Evolutionary conservation across 2,797 vertebrate genomes (phyloP), one percentile per base, ranked within the genome.

Genomic region (Pipistrellus kuhlii): DNA sequence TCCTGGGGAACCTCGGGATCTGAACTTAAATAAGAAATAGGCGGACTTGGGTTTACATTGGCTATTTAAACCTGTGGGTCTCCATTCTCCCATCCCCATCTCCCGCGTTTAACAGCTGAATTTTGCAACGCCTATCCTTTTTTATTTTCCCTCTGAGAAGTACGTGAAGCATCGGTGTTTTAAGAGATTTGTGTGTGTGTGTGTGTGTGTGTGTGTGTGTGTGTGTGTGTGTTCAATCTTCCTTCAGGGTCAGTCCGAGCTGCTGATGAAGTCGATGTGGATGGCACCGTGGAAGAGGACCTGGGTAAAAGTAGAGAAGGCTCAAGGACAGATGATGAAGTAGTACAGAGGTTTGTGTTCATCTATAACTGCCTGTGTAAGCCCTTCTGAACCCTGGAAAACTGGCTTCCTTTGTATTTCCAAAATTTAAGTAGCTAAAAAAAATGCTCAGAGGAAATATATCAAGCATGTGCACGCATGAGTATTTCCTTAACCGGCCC

Each of bases 241-340:
- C 75, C 90, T 15, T 1, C 85, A 99, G 99, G 98, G 46, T 98
- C 98, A 13, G 99, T 99, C 25, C 98, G 95, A 96, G 99, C 99
- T 20, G 99, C 99, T 0, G 99, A 99, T 97, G 97, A 99, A 12
- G 85, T 99, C 35, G 99, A 99, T 32, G 97, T 99, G 41, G 99
- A 99, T 14, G 99, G 98, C 8, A 99, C 98, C 0, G 98, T 99
- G 6, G 99, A 99, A 85, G 99, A 99, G 2, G 99, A 99, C 88
- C 93, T 99, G 77, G 99, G 99, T 9, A 99, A 99, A 98, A 99
- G 99, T 97, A 98, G 99, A 96, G 99, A 99, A 96, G 99, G 99
- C 51, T 99, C 99, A 81, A 98, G 98, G 95, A 99, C 99, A 0
- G 99, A 99, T 23, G 99, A 99, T 57, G 99, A 99, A 98, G 99